Percentiles rank a stretch among this genome's conserved stretches.
Evolutionary conservation across 2,113 vertebrate species (phyloP).

Genomic region (Festucalex cinctus): DNA sequence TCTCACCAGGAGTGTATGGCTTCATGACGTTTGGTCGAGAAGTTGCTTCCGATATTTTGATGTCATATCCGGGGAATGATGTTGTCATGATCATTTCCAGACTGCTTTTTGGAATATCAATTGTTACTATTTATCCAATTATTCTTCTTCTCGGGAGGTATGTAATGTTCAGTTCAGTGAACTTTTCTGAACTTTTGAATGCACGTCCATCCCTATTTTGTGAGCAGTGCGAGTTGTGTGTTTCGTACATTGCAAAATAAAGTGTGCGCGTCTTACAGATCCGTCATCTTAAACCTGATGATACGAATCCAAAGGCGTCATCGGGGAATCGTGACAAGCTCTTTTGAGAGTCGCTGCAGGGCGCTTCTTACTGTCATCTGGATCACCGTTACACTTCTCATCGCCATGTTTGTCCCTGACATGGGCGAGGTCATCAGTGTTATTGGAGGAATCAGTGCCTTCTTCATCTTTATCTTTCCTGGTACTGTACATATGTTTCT

Average conservation of each 20-base stretch:
- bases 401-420: slow-evolving; percentile 86
- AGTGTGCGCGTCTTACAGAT: slow-evolving; percentile 65
- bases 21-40: slow-evolving; percentile 84
- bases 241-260: not conserved
- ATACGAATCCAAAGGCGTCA: slow-evolving; percentile 46
- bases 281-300: slow-evolving; percentile 81
- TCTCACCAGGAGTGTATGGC: slow-evolving; percentile 80
- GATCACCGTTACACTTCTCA: slow-evolving; percentile 78
- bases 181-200: not conserved
- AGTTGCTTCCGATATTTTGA: slow-evolving; percentile 84
- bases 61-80: slow-evolving; percentile 89
- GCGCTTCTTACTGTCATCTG: slow-evolving; percentile 78
- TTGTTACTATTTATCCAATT: slow-evolving; percentile 92
- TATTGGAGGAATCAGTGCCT: slow-evolving; percentile 88
- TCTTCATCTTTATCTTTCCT: slow-evolving; percentile 97
- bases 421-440: slow-evolving; percentile 85
- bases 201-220: not conserved
- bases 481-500: slow-evolving; percentile 77
- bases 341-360: slow-evolving; percentile 65
- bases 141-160: slow-evolving; percentile 90
- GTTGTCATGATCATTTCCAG: slow-evolving; percentile 78
- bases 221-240: not conserved
- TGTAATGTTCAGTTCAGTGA: not conserved
- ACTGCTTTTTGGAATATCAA: slow-evolving; percentile 85
- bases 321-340: not conserved